These are phyloP conservation scores for Eupithecia inturbata DNA, from an alignment of 2,888 invertebrate species.

Conservation along the genomic window DNA sequence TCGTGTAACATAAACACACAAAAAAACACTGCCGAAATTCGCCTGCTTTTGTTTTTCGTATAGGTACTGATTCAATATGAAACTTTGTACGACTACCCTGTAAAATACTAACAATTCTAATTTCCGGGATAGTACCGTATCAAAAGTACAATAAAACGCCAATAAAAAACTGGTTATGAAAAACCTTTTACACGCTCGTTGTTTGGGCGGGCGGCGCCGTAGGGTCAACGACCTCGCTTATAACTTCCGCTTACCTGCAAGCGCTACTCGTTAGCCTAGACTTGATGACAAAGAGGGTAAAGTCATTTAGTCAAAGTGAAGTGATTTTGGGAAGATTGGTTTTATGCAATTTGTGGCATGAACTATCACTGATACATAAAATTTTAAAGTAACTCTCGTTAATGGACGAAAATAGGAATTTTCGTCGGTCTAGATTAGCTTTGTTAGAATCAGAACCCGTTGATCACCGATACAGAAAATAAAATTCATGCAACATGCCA, in stretches of 20 bases:
- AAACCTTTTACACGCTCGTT: slow-evolving; percentile 52
- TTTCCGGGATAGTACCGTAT: slow-evolving; percentile 21
- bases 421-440: too few relatives aligned
- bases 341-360: slow-evolving; percentile 9
- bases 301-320: slow-evolving; percentile 43
- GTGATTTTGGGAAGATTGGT: slow-evolving; percentile 21
- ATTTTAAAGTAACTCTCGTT: not conserved
- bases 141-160: slow-evolving; percentile 35
- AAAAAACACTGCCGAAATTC: too few relatives aligned
- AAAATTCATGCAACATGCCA: too few relatives aligned
- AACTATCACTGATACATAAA: not conserved
- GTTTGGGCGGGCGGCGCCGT: slow-evolving; percentile 69
- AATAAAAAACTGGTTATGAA: slow-evolving; percentile 41
- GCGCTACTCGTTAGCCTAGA: slow-evolving; percentile 62
- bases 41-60: too few relatives aligned
- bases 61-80: not conserved
- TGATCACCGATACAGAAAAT: too few relatives aligned
- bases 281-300: slow-evolving; percentile 55
- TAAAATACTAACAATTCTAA: slow-evolving; percentile 10
- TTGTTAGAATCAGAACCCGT: too few relatives aligned
- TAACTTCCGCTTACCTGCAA: slow-evolving; percentile 80
- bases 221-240: slow-evolving; percentile 73
- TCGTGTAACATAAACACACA: too few relatives aligned
- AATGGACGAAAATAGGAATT: not conserved
- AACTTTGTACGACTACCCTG: not conserved